Percentiles rank a stretch among this genome's conserved stretches.
phyloP scores from a whole-genome alignment of 2,113 vertebrate genomes.

The Aythya baeri region DNA sequence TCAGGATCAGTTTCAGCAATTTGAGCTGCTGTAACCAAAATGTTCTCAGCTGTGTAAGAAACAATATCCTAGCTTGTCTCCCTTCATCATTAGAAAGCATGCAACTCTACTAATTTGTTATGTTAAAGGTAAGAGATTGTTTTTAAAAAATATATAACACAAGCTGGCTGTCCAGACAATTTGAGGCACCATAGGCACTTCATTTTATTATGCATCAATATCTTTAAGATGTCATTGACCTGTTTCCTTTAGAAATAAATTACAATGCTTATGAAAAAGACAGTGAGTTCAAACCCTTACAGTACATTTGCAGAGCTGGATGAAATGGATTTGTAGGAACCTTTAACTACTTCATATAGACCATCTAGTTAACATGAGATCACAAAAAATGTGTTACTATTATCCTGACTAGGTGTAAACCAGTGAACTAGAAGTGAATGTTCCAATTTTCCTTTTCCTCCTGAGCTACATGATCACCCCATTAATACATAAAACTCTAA shows the following conservation, averaged over 20 bases:
- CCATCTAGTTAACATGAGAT: background rate
- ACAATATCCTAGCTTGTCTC: constrained; percentile 18
- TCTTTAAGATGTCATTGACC: background rate
- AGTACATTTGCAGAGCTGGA: background rate
- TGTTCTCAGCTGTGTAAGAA: constrained; percentile 23
- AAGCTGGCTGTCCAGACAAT: background rate
- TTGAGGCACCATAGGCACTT: background rate
- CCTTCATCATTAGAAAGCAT: background rate
- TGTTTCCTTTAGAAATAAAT: constrained; percentile 10
- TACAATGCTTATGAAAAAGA: background rate
- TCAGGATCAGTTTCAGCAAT: constrained; percentile 50
- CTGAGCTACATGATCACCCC: background rate
- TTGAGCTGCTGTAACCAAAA: constrained; percentile 33
- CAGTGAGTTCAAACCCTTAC: background rate
- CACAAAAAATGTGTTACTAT: background rate
- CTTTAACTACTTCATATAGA: background rate
- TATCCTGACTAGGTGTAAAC: background rate
- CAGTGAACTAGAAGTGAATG: background rate
- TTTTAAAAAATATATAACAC: background rate
- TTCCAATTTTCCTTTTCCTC: background rate
- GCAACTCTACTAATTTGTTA: background rate
- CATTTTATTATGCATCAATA: background rate
- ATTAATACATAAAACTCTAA: background rate
- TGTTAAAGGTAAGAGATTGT: background rate
- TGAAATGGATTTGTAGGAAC: background rate